A percentile compares a stretch with the other conserved stretches of the same genome.
These are phyloP conservation scores for Rhopalosiphum maidis DNA, from an alignment of 1,140 invertebrate genomes.

Conservation along the genomic window DNA sequence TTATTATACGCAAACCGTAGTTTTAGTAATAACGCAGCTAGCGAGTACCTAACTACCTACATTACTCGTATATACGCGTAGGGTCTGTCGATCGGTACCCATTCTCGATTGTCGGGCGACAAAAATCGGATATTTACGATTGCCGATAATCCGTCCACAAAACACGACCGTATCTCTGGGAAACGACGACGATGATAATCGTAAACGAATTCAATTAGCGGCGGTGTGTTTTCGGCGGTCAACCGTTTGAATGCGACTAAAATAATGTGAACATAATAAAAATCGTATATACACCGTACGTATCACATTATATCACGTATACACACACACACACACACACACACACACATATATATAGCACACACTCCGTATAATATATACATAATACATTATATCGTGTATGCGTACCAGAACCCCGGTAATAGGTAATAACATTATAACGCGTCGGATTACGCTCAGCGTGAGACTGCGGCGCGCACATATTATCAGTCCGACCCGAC, in stretches of 20 bases:
- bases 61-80: neutral
- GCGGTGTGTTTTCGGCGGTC: constrained; percentile 44
- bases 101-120: constrained; percentile 24
- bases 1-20: neutral
- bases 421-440: constrained; percentile 38
- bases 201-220: constrained; percentile 46
- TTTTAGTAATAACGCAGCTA: neutral
- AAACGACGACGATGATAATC: constrained; percentile 9
- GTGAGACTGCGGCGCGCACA: constrained; percentile 14
- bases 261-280: constrained; percentile 6
- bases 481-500: neutral
- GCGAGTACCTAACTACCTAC: neutral
- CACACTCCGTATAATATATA: neutral
- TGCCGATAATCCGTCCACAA: constrained; percentile 45
- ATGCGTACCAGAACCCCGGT: constrained; percentile 5
- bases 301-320: neutral
- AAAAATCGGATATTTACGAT: constrained; percentile 48
- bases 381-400: too few species aligned
- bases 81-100: neutral
- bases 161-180: constrained; percentile 38
- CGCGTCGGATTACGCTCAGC: constrained; percentile 46
- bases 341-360: too few species aligned
- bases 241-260: constrained; percentile 24
- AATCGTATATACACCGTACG: neutral
- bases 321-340: too few species aligned